Base-by-base conservation (phyloP, 2,113 vertebrate species). In the Ovis aries region DNA sequence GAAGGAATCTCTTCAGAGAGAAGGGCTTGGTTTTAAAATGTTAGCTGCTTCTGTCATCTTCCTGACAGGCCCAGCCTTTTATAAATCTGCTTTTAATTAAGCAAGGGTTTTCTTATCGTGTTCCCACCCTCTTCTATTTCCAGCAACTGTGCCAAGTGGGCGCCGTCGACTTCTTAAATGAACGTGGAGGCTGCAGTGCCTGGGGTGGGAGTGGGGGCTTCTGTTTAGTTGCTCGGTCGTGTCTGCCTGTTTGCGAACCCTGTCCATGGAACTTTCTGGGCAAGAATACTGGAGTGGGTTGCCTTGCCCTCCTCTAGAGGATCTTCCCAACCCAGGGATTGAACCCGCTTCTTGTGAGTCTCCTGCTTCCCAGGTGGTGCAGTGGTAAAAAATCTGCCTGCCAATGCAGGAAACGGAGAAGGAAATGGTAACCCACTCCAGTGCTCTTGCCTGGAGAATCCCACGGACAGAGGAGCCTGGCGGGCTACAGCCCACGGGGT, bases 71-170 rank as follows among this genome's bases (percentile, higher is more conserved):
- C 92, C 40, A 85, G 86, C 94, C 95, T 96, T 92, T 92, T 27
- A 23, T 87, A 91, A 97, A 98, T 97, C 95, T 98, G 98, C 60
- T 97, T 98, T 97, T 94, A 96, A 98, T 97, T 97, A 97, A 89
- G 95, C 36, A 0, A 43, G 52, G 11, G 8, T 77, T 71, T 71
- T 16, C 94, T 93, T 89, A 91, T 97, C 95, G 0, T 1, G 29
- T 50, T 67, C 53, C 95, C 62, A 5, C 88, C 88, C 90, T 60
- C 88, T 57, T 92, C 12, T 2, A 83, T 89, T 96, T 95, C 97
- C 82, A 96, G 86, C 1, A 1, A 7, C 50, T 3, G 45, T 0
- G 50, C 92, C 97, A 78, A 50, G 77, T 5, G 3, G 50, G 78
- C 45, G 13, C 84, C 0, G 2, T 16, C 36, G 40, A 62, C 67